Base-by-base conservation (phyloP, 1,140 invertebrate species). In the Phocides pigmalion region DNA sequence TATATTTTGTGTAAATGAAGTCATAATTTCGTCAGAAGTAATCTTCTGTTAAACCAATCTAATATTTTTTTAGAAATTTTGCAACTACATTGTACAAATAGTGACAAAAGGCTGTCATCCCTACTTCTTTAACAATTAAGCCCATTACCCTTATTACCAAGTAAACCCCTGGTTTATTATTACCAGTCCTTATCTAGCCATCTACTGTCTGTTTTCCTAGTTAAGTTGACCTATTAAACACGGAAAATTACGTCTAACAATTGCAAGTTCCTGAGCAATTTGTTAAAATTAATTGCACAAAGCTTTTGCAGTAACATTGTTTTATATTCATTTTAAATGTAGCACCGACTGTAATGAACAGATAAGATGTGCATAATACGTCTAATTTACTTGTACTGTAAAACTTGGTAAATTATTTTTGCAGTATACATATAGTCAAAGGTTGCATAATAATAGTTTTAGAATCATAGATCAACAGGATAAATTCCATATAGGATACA, bases 261-360 rank as follows among this genome's bases (percentile, higher is more conserved):
- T 44, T 20, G 53, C 28, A 42, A 56, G 28, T 42, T 56, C 14
- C 44, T 14, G 22, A 25, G 41, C 53, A 42, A 56, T 56, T 56
- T 56, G 53, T 56, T 56, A 56, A 54, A 56, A 44, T 56, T 56
- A 56, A 56, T 56, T 56, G 53, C 39, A 42, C 51, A 54, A 54
- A 54, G 51, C 51, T 41, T 44, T 44, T 44, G 53, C 39, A 56
- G 53, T 44, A 42, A 56, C 53, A 56, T 56, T 56, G 53, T 56
- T 56, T 56, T 56, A 56, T 37, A 56, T 56, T 56, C 53, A 56
- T 56, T 56, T 56, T 15, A 42, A 56, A 56, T 56, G 53, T 42
- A 22, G 54, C 54, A 58, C 22, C 11, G 54, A 28, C 41, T 42
- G 41, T 46, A 58, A 58, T 46, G 54, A 46, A 12, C 39, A 46